Evolutionary conservation across 2,888 invertebrate species (phyloP).

Genomic region (Gari tellinella): DNA sequence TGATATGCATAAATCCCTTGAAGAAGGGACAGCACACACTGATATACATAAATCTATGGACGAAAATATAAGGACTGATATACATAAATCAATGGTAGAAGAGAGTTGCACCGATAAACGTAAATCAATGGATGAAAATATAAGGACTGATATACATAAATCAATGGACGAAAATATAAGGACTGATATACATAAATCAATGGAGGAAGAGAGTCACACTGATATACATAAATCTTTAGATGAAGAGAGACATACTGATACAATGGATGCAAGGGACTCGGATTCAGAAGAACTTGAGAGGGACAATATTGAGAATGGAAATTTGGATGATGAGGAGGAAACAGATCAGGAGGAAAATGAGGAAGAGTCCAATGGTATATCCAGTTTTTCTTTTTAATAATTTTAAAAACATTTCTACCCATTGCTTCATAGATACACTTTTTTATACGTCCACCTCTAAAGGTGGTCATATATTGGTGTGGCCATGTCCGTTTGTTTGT

Average conservation of each 20-base stretch:
- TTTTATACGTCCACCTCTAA: too few species aligned
- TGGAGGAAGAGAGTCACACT: background rate
- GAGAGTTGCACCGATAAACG: slow-evolving; percentile 2
- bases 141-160: background rate
- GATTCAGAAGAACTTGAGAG: background rate
- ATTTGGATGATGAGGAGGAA: slow-evolving; percentile 14
- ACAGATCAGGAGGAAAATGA: slow-evolving; percentile 1
- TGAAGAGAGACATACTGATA: background rate
- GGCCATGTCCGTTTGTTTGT: too few species aligned
- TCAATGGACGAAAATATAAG: background rate
- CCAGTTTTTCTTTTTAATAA: background rate
- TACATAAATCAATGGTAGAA: too few species aligned
- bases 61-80: background rate
- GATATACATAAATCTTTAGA: slow-evolving; percentile 2
- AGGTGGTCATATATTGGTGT: too few species aligned
- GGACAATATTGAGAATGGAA: slow-evolving; percentile 3
- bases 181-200: slow-evolving; percentile 5
- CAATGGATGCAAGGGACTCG: background rate
- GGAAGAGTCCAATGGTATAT: background rate
- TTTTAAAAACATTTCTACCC: too few species aligned
- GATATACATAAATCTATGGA: slow-evolving; percentile 1
- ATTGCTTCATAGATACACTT: too few species aligned
- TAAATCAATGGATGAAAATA: background rate
- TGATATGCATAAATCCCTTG: background rate
- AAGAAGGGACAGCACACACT: too few species aligned